Base-by-base conservation (phyloP, 2,888 invertebrate genomes). In the Zeuzera pyrina region DNA sequence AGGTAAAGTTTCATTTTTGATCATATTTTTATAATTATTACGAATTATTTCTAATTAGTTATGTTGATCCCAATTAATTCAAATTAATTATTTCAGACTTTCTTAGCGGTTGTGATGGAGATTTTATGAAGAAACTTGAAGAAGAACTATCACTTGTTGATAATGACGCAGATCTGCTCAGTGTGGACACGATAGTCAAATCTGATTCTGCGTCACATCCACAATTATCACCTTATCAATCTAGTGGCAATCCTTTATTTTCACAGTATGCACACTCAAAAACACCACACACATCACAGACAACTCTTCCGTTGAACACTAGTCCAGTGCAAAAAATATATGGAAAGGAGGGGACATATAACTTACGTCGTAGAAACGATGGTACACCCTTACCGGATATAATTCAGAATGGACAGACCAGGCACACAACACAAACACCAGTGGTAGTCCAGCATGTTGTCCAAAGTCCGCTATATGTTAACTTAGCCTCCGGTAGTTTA, bases 31-130 rank as follows among this genome's bases (percentile, higher is more conserved):
- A 2, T 30, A 14, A 7, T 2, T 36, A 13, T 15, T 44, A 19
- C 19, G 11, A 19, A 19, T 7, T 19, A 8, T 19, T 7, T 8
- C 8, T 6, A 10, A 22, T n/a, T 22, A 5, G 6, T 10, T 10
- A 22, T 11, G 11, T 22, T 8, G 3, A 21, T n/a, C 3, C 21
- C 21, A 8, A 7, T 7, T n/a, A 7, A 21, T 21, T 6, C 12
- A 10, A 25, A 25, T 25, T 25, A 25, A 1, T 6, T 5, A 41
- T 84, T 84, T 31, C 67, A 90, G 90, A 90, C 68, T 83, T 90
- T 29, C 67, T 91, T 15, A 86, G 86, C 43, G 87, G 88, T 41
- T 90, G 88, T 55, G 90, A 90, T 65, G 88, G 76, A 41, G 90
- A 89, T 56, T 81, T 90, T 41, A 81, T 90, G 71, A 85, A 61